Evolutionary conservation across 2,797 vertebrate genomes (phyloP), one percentile per base, ranked within the genome.

Genomic region (Phyllotis vaccarum): DNA sequence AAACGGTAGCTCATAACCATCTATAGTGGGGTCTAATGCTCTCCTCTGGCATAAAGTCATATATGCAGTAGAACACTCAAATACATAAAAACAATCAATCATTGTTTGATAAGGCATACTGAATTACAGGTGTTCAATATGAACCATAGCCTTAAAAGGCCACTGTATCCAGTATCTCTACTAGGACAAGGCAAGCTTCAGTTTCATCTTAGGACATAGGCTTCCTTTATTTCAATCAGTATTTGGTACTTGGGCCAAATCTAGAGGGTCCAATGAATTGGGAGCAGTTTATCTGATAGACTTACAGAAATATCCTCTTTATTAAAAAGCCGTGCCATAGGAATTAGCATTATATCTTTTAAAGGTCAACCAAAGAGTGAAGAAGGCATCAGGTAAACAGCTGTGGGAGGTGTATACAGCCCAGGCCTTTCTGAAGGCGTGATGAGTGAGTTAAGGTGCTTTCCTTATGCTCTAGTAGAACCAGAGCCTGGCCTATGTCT

Each of bases 351-450:
- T 86, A 10, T 40, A 14, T 87, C 37, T n/a, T 66, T 8, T 66
- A 49, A 29, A 58, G 46, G 74, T 85, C 29, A 64, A 2, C 11
- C 27, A 49, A 34, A 46, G 43, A 54, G 64, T 10, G 37, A 91
- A 75, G 52, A 13, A 7, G 40, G 24, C 31, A 56, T 49, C n/a
- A 75, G 27, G 54, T 17, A 27, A 19, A 2, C 8, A 22, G 34
- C 43, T 13, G 0, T 29, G 49, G 40, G 19, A 37, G 22, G 2
- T 3, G 16, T 40, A 11, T 0, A 2, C 10, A 16, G 24, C 24
- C 8, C 13, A 5, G 8, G 13, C 13, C 24, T 29, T 46, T 14
- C 49, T 46, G 49, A 29, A n/a, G n/a, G 6, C 11, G 75, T 52
- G 46, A 54, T 13, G 29, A 14, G 29, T 6, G 24, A 7, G 16